These are phyloP conservation scores for Lamellibrachia columna DNA, from an alignment of 2,888 invertebrate species.

Conservation along the genomic window DNA sequence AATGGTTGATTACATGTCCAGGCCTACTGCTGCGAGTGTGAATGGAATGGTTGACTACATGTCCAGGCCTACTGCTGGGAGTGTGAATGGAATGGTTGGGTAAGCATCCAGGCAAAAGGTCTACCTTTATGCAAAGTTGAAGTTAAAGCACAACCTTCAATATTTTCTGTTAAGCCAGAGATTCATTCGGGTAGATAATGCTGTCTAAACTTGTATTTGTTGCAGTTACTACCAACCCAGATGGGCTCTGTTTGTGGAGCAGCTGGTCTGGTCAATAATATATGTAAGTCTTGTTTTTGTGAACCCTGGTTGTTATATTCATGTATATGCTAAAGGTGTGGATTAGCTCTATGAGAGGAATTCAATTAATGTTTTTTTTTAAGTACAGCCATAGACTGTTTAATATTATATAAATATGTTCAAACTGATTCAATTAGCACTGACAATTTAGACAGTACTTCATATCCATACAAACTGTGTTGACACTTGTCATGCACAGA, in stretches of 20 bases:
- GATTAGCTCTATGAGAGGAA: not conserved
- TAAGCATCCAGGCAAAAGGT: no score
- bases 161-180: no score
- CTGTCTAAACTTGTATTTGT: slow-evolving; percentile 31
- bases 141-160: no score
- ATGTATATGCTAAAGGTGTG: no score
- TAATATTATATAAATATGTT: not conserved
- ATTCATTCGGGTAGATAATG: not conserved
- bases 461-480: not conserved
- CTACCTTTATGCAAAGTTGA: no score
- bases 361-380: not conserved
- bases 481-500: not conserved
- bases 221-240: slow-evolving; percentile 77
- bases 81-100: no score
- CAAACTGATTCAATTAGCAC: not conserved
- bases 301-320: not conserved
- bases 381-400: not conserved
- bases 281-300: slow-evolving; percentile 53
- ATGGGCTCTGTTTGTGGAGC: slow-evolving; percentile 78
- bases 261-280: slow-evolving; percentile 71
- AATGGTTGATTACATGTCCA: no score
- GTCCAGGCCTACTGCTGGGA: not conserved
- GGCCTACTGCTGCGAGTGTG: no score
- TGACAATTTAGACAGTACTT: not conserved
- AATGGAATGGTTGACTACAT: not conserved